Conservation (phyloP, 2,888 invertebrate species). For the Apantesis nais region DNA sequence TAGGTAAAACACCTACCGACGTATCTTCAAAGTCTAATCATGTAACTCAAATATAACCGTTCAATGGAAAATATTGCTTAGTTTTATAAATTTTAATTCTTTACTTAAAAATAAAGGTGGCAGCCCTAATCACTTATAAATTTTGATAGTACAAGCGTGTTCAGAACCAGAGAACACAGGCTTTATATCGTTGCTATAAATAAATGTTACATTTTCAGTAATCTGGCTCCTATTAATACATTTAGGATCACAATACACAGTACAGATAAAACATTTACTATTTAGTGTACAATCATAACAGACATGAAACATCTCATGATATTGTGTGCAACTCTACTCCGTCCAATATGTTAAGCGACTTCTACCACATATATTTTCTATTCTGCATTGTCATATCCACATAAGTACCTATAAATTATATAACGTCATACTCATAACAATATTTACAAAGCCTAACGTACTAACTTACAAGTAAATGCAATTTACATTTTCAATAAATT, state of each 20-base stretch:
- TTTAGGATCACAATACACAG: slow-evolving; percentile 75
- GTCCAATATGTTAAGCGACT: slow-evolving; percentile 68
- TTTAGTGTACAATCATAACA: slow-evolving; percentile 72
- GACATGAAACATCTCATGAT: slow-evolving; percentile 67
- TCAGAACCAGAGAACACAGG: slow-evolving; percentile 34
- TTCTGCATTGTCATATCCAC: slow-evolving; percentile 73
- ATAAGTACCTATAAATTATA: slow-evolving; percentile 83
- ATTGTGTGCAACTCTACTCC: slow-evolving; percentile 76
- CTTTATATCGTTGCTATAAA: slow-evolving; percentile 32
- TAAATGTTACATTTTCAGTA: slow-evolving; percentile 41
- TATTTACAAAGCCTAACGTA: slow-evolving; percentile 84
- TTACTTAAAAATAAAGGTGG: background rate
- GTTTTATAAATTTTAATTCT: background rate
- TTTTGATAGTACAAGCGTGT: slow-evolving; percentile 44
- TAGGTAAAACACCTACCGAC: background rate
- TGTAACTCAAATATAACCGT: background rate
- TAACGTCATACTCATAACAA: slow-evolving; percentile 80
- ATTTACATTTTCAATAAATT: slow-evolving; percentile 84
- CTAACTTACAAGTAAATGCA: slow-evolving; percentile 84
- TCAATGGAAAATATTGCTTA: background rate
- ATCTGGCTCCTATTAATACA: slow-evolving; percentile 50
- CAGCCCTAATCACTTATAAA: slow-evolving; percentile 30
- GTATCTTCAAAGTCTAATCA: background rate
- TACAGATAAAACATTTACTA: slow-evolving; percentile 80
- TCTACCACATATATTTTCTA: slow-evolving; percentile 78